Evolutionary conservation across 53 echinoderm and acorn worm species (phyloP).

Genomic region (Antedon mediterranea): DNA sequence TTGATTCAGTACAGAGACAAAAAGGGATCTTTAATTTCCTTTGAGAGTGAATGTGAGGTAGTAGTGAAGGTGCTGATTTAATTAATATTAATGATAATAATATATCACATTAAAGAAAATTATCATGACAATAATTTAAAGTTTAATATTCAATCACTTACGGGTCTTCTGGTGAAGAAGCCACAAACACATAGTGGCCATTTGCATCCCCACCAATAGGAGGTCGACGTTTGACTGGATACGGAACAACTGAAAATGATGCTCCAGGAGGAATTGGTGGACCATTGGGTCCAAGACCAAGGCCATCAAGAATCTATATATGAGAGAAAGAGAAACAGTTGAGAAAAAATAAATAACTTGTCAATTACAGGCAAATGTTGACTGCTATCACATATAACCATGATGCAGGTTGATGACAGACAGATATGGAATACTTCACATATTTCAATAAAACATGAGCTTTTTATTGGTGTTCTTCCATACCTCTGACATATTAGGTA

Average conservation of each 20-base stretch:
- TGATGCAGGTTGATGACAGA: too few species aligned
- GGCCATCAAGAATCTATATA: conserved; percentile 63
- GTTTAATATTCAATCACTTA: conserved; percentile 29
- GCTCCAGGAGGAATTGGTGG: conserved; percentile 93
- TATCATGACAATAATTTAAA: not conserved
- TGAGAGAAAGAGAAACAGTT: not conserved
- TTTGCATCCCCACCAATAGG: conserved; percentile 59
- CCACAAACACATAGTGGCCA: conserved; percentile 84
- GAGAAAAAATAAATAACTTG: not conserved
- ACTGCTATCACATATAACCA: too few species aligned
- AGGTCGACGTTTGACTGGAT: conserved; percentile 87
- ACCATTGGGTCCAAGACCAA: conserved; percentile 85
- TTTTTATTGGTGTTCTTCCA: too few species aligned
- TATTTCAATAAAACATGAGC: not conserved
- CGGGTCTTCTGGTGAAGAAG: conserved; percentile 91
- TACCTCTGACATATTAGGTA: conserved; percentile 70
- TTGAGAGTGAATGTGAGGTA: too few species aligned
- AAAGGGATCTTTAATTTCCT: too few species aligned
- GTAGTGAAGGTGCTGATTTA: not conserved
- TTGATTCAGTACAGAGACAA: too few species aligned
- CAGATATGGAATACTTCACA: too few species aligned
- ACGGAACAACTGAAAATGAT: conserved; percentile 84
- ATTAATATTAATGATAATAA: not conserved
- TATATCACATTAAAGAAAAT: not conserved
- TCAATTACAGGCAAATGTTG: too few species aligned